Evolutionary conservation across 2,888 invertebrate species (phyloP).

Genomic region (Heliconius charithonia): DNA sequence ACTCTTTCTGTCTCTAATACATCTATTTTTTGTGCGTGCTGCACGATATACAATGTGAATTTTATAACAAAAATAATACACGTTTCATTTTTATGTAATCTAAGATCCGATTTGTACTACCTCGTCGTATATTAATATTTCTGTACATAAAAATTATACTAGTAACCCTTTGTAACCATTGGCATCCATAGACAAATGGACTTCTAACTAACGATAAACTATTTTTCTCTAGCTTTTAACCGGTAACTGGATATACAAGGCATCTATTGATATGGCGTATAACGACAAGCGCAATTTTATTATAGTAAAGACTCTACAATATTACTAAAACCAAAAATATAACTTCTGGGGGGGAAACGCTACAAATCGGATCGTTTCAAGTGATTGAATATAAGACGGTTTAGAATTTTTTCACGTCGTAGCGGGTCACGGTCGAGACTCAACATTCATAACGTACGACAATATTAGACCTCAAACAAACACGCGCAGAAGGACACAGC

Average conservation of each 20-base stretch:
- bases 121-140: conserved; percentile 31
- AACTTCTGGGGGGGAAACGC: conserved; percentile 11
- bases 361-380: conserved; percentile 44
- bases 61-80: conserved; percentile 23
- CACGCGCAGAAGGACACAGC: conserved; percentile 76
- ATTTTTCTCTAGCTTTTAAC: conserved; percentile 38
- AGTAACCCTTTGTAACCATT: conserved; percentile 36
- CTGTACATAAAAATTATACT: conserved; percentile 37
- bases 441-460: conserved; percentile 52
- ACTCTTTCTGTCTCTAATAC: conserved; percentile 17
- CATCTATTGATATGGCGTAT: conserved; percentile 46
- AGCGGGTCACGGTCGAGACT: neutral
- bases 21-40: conserved; percentile 44
- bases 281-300: conserved; percentile 37
- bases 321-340: conserved; percentile 25
- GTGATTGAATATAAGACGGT: conserved; percentile 18
- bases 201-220: conserved; percentile 32
- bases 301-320: conserved; percentile 20
- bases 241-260: conserved; percentile 42
- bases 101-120: conserved; percentile 43
- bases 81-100: conserved; percentile 5
- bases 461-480: conserved; percentile 70
- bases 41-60: conserved; percentile 43
- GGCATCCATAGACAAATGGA: conserved; percentile 28
- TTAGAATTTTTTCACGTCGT: conserved; percentile 24